phyloP scores from a whole-genome alignment of 1,140 invertebrate species.

The Drosophila nikananu region DNA sequence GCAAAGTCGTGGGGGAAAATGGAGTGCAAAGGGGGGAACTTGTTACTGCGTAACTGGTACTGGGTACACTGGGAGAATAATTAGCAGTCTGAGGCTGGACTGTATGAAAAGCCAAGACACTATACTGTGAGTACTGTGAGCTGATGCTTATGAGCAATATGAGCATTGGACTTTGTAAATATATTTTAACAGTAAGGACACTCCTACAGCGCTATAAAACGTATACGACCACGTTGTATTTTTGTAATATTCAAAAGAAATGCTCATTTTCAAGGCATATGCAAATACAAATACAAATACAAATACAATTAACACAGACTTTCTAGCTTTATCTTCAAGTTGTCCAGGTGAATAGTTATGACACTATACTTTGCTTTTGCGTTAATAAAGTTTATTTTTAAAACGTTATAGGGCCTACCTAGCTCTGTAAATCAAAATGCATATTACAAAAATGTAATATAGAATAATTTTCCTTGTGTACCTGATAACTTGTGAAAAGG shows the following conservation, averaged over 20 bases:
- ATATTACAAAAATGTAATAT: neutral
- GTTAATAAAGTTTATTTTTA: neutral
- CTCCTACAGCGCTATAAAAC: no score
- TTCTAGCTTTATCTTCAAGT: neutral
- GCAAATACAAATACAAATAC: no score
- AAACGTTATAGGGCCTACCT: neutral
- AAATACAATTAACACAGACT: neutral
- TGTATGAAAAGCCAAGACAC: no score
- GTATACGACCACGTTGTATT: no score
- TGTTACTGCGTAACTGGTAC: constrained; percentile 16
- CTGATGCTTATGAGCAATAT: no score
- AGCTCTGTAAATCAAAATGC: neutral
- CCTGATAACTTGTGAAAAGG: neutral
- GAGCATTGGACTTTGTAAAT: no score
- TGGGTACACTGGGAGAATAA: constrained; percentile 5
- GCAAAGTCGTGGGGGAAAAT: constrained; percentile 4
- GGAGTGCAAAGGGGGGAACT: constrained; percentile 16
- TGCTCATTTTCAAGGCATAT: neutral
- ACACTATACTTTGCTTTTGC: neutral
- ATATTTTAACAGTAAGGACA: neutral
- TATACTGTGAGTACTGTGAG: no score
- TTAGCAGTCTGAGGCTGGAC: neutral
- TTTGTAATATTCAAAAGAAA: no score
- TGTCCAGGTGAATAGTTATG: neutral
- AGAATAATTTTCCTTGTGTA: neutral